phyloP scores from a whole-genome alignment of 2,888 invertebrate genomes.

The Ecdyonurus torrentis region DNA sequence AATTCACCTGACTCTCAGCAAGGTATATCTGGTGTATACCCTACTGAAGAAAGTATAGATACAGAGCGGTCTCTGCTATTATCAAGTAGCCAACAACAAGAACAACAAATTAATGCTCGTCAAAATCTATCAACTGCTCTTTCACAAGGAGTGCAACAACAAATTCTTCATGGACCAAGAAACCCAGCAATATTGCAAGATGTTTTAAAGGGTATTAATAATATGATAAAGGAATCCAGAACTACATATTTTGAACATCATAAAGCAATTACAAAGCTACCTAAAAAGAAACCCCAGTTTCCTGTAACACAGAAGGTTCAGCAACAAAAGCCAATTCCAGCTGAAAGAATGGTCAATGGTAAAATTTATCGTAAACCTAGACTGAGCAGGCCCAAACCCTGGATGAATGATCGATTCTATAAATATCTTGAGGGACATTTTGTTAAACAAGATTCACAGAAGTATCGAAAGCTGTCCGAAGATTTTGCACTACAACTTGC shows the following conservation, averaged over 20 bases:
- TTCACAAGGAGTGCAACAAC: not conserved
- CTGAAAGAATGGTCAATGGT: slow-evolving; percentile 18
- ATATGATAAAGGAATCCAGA: no score
- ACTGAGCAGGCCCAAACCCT: slow-evolving; percentile 19
- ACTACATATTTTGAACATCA: no score
- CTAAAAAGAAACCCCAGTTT: not conserved
- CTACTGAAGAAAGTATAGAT: not conserved
- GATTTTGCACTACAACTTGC: not conserved
- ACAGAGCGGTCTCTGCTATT: no score
- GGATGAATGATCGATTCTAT: slow-evolving; percentile 22
- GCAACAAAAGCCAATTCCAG: no score
- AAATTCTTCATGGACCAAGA: no score
- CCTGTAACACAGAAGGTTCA: no score
- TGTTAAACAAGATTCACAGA: not conserved
- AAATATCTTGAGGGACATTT: slow-evolving; percentile 13
- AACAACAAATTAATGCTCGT: not conserved
- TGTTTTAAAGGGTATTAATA: not conserved
- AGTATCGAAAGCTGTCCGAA: not conserved
- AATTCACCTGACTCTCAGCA: not conserved
- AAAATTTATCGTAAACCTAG: slow-evolving; percentile 20
- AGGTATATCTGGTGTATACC: not conserved
- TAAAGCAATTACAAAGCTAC: not conserved
- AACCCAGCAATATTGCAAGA: not conserved
- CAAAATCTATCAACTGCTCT: not conserved
- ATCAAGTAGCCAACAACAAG: not conserved